Evolutionary conservation across 2,888 invertebrate species (phyloP), one percentile per base, ranked within the genome.

Genomic region (Clunio marinus): DNA sequence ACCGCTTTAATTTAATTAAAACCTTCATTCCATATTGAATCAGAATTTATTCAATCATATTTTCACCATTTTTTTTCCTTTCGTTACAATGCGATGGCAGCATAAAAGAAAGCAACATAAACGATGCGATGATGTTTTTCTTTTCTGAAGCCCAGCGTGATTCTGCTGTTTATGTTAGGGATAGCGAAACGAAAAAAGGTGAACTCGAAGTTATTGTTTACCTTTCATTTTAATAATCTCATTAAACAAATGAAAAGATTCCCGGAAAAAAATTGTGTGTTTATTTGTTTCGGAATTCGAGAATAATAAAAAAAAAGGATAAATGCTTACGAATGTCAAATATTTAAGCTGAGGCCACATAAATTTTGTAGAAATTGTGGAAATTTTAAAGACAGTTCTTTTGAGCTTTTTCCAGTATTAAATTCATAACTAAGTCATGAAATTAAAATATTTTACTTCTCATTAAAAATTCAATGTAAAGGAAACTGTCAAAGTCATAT

Each of bases 1-100:
- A 27, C 13, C 27, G 60, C 60, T 60, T 35, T 60, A 35, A 60
- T 60, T 60, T 15, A 60, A 60, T 60, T 60, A 60, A 60, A 60
- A 24, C 57, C 57, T 57, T 57, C 32, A 32, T 32, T 32, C 32
- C 10, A 32, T 32, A 32, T 32, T 32, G 45, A 45, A 45, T 15
- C 57, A 20, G 22, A 57, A 57, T 57, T 57, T 57, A 27, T 57
- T 57, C 57, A 57, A 57, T 57, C 57, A 57, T 57, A 57, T 27
- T 57, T 57, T 27, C n/a, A 8, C 25, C n/a, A 13, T 55, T 55
- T 45, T 45, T 17, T 32, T 32, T 32, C 10, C 5, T 32, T 32
- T 32, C 4, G 4, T 7, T 10, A 32, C 4, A 7, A 32, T 32
- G 4, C 32, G 32, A 10, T 32, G 4, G 32, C 5, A 7, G 32